Evolutionary conservation across 1,140 invertebrate species (phyloP).

Genomic region (Ditylenchus dipsaci): DNA sequence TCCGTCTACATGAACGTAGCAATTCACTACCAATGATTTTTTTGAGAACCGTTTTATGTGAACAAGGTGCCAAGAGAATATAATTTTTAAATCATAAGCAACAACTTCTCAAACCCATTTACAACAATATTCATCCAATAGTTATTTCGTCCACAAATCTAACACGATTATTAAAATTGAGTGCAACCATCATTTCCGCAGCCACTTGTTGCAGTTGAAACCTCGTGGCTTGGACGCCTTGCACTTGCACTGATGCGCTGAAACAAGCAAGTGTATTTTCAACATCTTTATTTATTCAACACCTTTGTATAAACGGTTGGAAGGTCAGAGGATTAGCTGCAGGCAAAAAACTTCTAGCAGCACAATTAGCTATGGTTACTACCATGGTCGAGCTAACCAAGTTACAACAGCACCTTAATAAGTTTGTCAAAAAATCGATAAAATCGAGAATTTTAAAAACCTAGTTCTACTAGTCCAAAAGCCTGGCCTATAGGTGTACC

Average conservation of each 20-base stretch:
- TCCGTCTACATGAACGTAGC: too few species aligned
- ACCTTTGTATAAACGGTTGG: not conserved
- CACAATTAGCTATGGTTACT: not conserved
- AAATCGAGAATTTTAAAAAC: too few species aligned
- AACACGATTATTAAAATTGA: not conserved
- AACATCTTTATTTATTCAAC: too few species aligned
- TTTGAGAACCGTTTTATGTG: too few species aligned
- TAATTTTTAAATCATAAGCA: too few species aligned
- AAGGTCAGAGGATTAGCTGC: not conserved
- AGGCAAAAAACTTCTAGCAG: not conserved
- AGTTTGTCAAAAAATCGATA: too few species aligned
- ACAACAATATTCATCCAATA: too few species aligned
- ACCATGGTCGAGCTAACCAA: not conserved
- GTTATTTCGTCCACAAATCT: too few species aligned
- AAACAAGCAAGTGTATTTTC: too few species aligned
- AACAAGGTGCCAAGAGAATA: too few species aligned
- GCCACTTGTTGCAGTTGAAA: not conserved
- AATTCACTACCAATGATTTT: too few species aligned
- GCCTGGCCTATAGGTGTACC: not conserved
- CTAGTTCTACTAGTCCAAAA: not conserved
- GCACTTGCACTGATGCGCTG: not conserved
- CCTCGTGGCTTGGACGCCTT: not conserved
- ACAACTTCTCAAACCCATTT: too few species aligned
- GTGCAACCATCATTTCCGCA: not conserved
- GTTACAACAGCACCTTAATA: not conserved